phyloP scores from a whole-genome alignment of 2,888 invertebrate genomes.

The Ophioninae sp. region DNA sequence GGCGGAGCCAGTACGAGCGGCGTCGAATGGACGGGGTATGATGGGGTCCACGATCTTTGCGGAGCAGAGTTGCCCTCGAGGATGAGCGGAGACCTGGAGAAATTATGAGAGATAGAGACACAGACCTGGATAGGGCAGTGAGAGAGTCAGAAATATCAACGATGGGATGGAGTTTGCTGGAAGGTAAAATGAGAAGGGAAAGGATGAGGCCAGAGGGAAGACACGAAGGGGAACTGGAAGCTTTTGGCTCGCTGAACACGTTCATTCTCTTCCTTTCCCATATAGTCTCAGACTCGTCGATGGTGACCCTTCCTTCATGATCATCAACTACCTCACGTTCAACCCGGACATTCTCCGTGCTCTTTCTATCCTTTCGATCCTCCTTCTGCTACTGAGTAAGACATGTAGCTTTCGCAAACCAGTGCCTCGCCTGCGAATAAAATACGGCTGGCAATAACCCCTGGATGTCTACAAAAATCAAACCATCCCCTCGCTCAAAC shows the following conservation, averaged over 20 bases:
- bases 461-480: constrained; percentile 62
- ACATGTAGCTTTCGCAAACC: constrained; percentile 63
- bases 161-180: constrained; percentile 7
- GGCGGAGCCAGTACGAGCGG: constrained; percentile 19
- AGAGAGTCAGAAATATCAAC: neutral
- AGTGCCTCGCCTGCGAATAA: constrained; percentile 71
- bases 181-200: constrained; percentile 7
- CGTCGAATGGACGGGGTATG: neutral
- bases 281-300: constrained; percentile 54
- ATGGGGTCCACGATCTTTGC: neutral
- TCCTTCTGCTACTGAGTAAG: constrained; percentile 8
- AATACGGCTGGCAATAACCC: constrained; percentile 50
- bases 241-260: constrained; percentile 75
- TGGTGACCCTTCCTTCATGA: constrained; percentile 72
- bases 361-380: constrained; percentile 58
- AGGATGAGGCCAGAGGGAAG: constrained; percentile 26
- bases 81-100: constrained; percentile 40
- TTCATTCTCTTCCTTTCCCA: constrained; percentile 73
- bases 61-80: constrained; percentile 19
- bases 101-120: constrained; percentile 44
- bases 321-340: constrained; percentile 72
- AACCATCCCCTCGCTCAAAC: constrained; percentile 54
- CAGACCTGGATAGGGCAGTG: neutral
- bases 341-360: constrained; percentile 58
- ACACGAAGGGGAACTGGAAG: constrained; percentile 54